Percentiles rank a stretch among this genome's conserved stretches.
phyloP scores from a whole-genome alignment of 2,113 vertebrate species.

The Calyptomena viridis region DNA sequence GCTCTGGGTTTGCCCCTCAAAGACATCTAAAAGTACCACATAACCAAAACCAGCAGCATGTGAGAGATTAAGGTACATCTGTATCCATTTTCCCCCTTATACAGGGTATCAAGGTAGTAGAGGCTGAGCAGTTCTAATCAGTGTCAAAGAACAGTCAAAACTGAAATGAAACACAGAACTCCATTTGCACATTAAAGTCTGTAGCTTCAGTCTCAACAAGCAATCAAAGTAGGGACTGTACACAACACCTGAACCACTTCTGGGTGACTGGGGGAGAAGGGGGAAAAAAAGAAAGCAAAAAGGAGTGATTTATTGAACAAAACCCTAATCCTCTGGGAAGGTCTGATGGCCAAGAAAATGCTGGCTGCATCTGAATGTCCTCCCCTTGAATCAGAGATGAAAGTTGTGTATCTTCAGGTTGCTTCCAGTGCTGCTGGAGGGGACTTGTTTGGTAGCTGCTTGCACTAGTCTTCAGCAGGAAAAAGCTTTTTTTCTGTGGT shows the following conservation, averaged over 20 bases:
- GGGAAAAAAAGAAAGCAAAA: not conserved
- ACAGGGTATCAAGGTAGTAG: not conserved
- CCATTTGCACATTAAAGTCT: not conserved
- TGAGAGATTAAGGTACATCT: not conserved
- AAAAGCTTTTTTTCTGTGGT: not conserved
- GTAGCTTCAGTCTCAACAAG: not conserved
- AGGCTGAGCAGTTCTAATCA: not conserved
- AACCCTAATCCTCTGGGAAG: not conserved
- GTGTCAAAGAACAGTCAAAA: not conserved
- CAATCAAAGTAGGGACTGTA: not conserved
- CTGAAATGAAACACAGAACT: not conserved
- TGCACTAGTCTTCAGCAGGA: not conserved
- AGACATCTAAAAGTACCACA: not conserved
- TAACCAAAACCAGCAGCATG: not conserved
- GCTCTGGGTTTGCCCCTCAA: not conserved
- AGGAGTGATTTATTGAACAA: not conserved
- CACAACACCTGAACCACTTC: not conserved
- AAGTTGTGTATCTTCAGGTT: not conserved
- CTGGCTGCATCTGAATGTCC: constrained; percentile 14
- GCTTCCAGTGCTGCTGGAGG: not conserved
- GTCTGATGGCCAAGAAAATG: not conserved
- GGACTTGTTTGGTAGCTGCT: not conserved
- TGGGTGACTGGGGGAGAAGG: not conserved
- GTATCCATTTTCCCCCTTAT: not conserved
- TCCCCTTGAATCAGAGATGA: not conserved